Percentiles rank a stretch among this genome's conserved stretches.
phyloP scores from a whole-genome alignment of 2,113 vertebrate genomes.

The Otus sunia region DNA sequence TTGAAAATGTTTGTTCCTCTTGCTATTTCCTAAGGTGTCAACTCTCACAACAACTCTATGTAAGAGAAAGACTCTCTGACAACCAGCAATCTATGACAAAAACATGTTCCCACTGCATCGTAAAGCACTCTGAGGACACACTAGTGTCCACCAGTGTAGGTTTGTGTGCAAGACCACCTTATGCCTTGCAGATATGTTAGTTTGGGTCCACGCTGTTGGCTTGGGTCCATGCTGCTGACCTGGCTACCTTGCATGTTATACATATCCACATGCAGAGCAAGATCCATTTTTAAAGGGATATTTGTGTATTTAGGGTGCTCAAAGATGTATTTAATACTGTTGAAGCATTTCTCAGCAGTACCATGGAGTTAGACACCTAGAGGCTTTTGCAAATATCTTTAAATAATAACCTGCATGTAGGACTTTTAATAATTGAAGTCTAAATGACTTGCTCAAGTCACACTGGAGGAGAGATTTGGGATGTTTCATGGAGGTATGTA shows the following conservation, averaged over 20 bases:
- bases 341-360: background rate
- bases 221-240: fast-evolving
- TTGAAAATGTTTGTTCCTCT: background rate
- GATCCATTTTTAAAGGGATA: background rate
- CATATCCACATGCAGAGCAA: background rate
- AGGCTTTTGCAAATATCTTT: background rate
- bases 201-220: fast-evolving
- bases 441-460: background rate
- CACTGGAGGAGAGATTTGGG: background rate
- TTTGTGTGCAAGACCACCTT: background rate
- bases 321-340: background rate
- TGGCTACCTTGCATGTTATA: background rate
- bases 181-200: background rate
- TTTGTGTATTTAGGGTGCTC: background rate
- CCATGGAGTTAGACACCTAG: background rate
- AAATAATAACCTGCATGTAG: background rate
- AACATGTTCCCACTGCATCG: background rate
- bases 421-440: background rate
- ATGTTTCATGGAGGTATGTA: background rate
- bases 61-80: background rate
- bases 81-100: background rate
- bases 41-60: background rate
- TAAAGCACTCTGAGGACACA: background rate
- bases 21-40: background rate
- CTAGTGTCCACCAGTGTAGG: background rate